Conservation (phyloP, 1,140 invertebrate genomes). For the Monomorium pharaonis region DNA sequence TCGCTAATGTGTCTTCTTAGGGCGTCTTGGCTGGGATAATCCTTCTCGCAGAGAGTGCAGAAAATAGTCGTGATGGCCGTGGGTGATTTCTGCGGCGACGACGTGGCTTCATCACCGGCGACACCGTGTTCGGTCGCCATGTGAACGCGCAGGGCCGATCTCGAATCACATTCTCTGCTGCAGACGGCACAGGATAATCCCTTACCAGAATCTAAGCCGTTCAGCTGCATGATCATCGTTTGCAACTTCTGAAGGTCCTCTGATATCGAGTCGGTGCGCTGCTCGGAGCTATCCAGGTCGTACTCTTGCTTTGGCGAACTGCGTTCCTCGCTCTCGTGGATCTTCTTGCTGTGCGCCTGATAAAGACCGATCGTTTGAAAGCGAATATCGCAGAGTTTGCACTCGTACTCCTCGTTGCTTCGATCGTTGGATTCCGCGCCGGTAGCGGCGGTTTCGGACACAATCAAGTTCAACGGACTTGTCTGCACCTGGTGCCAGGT, state of each 20-base stretch:
- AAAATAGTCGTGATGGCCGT: constrained; percentile 51
- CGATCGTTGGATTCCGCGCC: constrained; percentile 78
- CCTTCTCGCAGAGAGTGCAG: constrained; percentile 87
- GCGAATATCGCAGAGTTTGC: constrained; percentile 86
- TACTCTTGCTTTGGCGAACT: constrained; percentile 75
- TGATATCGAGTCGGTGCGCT: constrained; percentile 87
- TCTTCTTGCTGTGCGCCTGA: constrained; percentile 84
- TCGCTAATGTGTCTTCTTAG: constrained; percentile 87
- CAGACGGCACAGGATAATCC: constrained; percentile 87
- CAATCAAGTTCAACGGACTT: constrained; percentile 88
- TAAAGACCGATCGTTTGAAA: constrained; percentile 86
- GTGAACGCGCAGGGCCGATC: constrained; percentile 86
- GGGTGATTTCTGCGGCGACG: constrained; percentile 62
- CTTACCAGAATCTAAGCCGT: constrained; percentile 88
- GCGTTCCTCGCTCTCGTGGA: constrained; percentile 84
- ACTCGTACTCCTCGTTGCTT: constrained; percentile 83
- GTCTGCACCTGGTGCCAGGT: constrained; percentile 87
- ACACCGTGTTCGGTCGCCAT: constrained; percentile 87
- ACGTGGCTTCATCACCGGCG: constrained; percentile 71
- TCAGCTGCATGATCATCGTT: constrained; percentile 96
- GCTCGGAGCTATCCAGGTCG: constrained; percentile 70
- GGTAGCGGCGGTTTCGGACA: constrained; percentile 83
- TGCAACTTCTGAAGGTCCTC: constrained; percentile 95
- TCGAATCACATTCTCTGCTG: constrained; percentile 87
- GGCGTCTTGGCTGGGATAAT: constrained; percentile 85